phyloP scores from a whole-genome alignment of 1,140 invertebrate genomes.

The Drosophila sturtevanti region DNA sequence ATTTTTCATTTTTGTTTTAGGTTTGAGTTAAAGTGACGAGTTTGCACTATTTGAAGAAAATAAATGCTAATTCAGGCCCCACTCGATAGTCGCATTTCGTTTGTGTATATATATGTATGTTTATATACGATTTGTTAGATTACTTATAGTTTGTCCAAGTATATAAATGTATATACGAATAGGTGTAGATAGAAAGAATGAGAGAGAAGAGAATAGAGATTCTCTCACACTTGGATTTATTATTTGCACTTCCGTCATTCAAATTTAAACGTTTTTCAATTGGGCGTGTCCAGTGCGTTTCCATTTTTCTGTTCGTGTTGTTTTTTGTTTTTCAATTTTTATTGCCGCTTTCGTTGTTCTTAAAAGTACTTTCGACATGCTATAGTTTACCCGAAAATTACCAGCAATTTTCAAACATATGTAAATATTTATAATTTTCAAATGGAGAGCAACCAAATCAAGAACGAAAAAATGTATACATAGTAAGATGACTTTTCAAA shows the following conservation, averaged over 20 bases:
- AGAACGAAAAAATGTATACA: neutral
- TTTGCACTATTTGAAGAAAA: neutral
- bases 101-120: neutral
- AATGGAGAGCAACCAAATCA: constrained; percentile 7
- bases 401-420: constrained; percentile 24
- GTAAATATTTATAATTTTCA: constrained; percentile 43
- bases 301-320: neutral
- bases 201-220: neutral
- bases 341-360: constrained; percentile 1
- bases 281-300: constrained; percentile 23
- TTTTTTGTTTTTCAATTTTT: constrained; percentile 13
- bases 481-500: neutral
- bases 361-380: constrained; percentile 31
- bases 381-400: constrained; percentile 15
- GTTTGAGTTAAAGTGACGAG: no score
- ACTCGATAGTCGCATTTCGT: neutral
- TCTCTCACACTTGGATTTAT: neutral
- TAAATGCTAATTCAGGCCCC: no score
- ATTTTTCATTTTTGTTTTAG: no score
- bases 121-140: neutral
- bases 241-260: constrained; percentile 28
- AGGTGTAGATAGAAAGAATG: neutral
- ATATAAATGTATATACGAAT: neutral
- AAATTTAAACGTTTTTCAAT: constrained; percentile 31
- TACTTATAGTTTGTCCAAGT: no score